Evolutionary conservation across 2,888 invertebrate species (phyloP).

Genomic region (Agriopis aurantiaria): DNA sequence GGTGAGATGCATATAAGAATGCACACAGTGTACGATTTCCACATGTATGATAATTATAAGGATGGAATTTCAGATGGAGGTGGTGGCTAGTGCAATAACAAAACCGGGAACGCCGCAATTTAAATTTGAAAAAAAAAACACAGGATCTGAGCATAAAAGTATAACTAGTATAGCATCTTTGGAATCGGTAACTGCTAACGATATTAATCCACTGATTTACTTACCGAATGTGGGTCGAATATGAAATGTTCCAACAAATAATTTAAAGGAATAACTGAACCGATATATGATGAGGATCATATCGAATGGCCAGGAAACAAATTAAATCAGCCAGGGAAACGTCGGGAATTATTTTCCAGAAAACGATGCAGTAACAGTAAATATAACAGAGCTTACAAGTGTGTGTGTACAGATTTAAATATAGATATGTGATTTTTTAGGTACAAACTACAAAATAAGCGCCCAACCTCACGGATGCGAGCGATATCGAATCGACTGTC

Average conservation of each 20-base stretch:
- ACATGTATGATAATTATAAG: too few species aligned
- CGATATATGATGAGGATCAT: constrained; percentile 1
- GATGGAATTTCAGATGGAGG: too few species aligned
- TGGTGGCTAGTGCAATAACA: too few species aligned
- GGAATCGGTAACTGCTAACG: neutral
- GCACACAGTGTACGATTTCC: too few species aligned
- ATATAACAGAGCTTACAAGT: too few species aligned
- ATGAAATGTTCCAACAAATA: constrained; percentile 1
- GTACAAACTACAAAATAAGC: too few species aligned
- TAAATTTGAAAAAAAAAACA: neutral
- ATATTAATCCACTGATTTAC: neutral
- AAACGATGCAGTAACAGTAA: neutral
- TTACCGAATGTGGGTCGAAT: neutral
- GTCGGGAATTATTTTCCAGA: constrained; percentile 1
- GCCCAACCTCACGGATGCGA: too few species aligned
- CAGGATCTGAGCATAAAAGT: neutral
- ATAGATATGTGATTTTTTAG: too few species aligned
- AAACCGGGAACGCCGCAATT: too few species aligned
- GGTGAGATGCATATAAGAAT: too few species aligned
- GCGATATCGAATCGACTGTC: too few species aligned
- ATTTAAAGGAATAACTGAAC: constrained; percentile 23
- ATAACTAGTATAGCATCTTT: neutral
- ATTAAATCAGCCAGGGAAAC: constrained; percentile 4
- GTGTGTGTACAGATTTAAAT: too few species aligned
- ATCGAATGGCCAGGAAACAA: constrained; percentile 1